Evolutionary conservation across 2,888 invertebrate species (phyloP).

Genomic region (Rhopalosiphum nymphaeae): DNA sequence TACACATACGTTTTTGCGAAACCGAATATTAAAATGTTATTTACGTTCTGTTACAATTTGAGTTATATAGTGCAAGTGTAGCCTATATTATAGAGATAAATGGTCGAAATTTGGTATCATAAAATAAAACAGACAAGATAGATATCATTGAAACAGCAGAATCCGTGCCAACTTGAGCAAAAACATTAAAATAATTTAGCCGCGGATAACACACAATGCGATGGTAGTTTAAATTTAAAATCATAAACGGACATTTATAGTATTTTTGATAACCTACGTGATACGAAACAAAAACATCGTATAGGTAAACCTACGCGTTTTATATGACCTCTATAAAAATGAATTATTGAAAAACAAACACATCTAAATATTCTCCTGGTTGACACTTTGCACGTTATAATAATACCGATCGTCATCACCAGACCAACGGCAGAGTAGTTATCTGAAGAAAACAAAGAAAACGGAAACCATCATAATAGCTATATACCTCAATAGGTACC

Average conservation of each 20-base stretch:
- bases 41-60: neutral
- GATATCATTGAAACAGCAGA: neutral
- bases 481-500: neutral
- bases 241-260: neutral
- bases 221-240: neutral
- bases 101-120: neutral
- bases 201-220: neutral
- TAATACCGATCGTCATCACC: neutral
- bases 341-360: neutral
- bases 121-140: neutral
- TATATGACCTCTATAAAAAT: neutral
- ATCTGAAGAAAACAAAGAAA: neutral
- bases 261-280: neutral
- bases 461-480: neutral
- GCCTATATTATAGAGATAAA: neutral
- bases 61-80: neutral
- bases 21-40: neutral
- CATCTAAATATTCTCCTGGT: neutral
- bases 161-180: neutral
- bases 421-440: neutral
- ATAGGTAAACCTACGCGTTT: neutral
- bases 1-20: neutral
- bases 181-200: neutral
- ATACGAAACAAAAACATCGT: neutral
- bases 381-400: neutral